These are phyloP conservation scores for Eledone cirrhosa DNA, from an alignment of 2,888 invertebrate genomes.

Conservation along the genomic window DNA sequence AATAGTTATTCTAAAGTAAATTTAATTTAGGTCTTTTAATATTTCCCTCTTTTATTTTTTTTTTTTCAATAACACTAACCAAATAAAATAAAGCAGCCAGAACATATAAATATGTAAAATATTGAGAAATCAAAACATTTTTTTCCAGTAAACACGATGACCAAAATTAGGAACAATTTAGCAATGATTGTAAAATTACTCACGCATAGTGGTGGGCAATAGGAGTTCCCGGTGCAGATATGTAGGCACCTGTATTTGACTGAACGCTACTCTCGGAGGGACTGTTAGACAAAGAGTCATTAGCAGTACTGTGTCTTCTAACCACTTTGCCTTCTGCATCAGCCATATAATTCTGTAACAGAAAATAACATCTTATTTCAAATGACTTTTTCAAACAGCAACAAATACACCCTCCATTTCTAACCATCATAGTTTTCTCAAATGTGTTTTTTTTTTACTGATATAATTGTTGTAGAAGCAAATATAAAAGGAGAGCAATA, in stretches of 20 bases:
- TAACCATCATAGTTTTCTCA: neutral
- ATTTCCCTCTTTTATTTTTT: too few relatives aligned
- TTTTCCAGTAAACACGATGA: too few relatives aligned
- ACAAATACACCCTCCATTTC: neutral
- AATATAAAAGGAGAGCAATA: too few relatives aligned
- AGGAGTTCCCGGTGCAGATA: slow-evolving; percentile 75
- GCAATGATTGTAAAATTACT: slow-evolving; percentile 38
- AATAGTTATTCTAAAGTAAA: too few relatives aligned
- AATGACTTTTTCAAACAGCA: neutral
- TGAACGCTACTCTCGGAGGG: slow-evolving; percentile 49
- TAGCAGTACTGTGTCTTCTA: slow-evolving; percentile 43
- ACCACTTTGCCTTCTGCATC: slow-evolving; percentile 74
- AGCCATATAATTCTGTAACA: slow-evolving; percentile 74
- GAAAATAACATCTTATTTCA: neutral
- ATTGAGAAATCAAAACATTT: too few relatives aligned
- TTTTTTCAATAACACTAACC: too few relatives aligned
- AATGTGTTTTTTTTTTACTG: too few relatives aligned
- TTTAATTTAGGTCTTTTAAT: too few relatives aligned
- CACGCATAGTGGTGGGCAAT: slow-evolving; percentile 75
- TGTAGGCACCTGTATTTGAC: slow-evolving; percentile 55
- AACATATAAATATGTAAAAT: too few relatives aligned
- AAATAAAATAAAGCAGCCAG: too few relatives aligned
- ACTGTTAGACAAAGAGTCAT: slow-evolving; percentile 52
- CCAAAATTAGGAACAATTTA: too few relatives aligned
- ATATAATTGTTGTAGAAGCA: too few relatives aligned